Evolutionary conservation across 2,113 vertebrate genomes (phyloP).

Genomic region (Chionodraco myersi): DNA sequence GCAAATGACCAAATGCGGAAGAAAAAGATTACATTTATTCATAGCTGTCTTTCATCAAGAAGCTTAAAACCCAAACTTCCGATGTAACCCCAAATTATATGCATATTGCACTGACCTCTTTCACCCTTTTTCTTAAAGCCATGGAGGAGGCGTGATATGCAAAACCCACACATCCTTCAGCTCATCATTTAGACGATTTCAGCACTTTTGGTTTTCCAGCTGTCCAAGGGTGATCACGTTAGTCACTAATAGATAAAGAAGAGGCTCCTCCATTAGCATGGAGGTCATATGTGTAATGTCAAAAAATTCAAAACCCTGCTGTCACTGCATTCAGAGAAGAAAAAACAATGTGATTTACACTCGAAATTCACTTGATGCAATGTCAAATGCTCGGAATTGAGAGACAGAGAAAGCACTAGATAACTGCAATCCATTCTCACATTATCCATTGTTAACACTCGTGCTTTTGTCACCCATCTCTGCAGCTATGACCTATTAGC

Average conservation of each 20-base stretch:
- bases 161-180: constrained; percentile 74
- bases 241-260: constrained; percentile 73
- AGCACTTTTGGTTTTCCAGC: constrained; percentile 78
- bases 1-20: constrained; percentile 77
- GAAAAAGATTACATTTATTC: constrained; percentile 83
- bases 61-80: constrained; percentile 80
- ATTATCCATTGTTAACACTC: constrained; percentile 72
- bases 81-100: constrained; percentile 83
- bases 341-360: constrained; percentile 51
- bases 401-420: constrained; percentile 34
- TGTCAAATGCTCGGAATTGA: constrained; percentile 60
- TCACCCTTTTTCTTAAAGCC: constrained; percentile 81
- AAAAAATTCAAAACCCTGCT: constrained; percentile 34
- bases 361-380: constrained; percentile 53
- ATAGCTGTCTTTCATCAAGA: constrained; percentile 81
- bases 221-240: constrained; percentile 67
- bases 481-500: constrained; percentile 74
- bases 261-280: constrained; percentile 61
- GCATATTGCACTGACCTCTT: constrained; percentile 82
- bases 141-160: constrained; percentile 76
- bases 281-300: constrained; percentile 63
- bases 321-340: constrained; percentile 35
- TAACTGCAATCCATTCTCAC: constrained; percentile 60
- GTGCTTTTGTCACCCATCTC: constrained; percentile 64
- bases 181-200: constrained; percentile 79